Base-by-base conservation (phyloP, 1,140 invertebrate species). In the Drosophila kurseongensis region DNA sequence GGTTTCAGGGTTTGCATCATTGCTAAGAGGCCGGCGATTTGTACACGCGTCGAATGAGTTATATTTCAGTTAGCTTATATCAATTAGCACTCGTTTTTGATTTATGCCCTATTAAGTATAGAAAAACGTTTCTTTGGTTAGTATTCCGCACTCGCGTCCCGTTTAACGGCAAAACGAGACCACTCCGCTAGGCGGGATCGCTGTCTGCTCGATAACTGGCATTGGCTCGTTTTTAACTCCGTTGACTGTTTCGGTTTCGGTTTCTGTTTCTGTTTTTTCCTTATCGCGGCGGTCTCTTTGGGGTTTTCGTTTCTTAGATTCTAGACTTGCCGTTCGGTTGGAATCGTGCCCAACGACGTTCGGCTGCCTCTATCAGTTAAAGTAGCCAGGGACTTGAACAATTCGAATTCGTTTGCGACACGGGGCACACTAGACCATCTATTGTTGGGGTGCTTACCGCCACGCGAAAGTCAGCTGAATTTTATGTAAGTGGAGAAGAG, bases 1-100 rank as follows among this genome's bases (percentile, higher is more conserved):
- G 91, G 91, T 78, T 92, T 91, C 80, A 92, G 80, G 55, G 91
- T 90, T 92, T 92, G 91, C 91, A 92, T 92, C 91, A 92, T 92
- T 79, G 91, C 85, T 78, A 79, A 68, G 58, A 83, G 58, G 36
- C 63, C 52, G 41, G 42, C 57, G 55, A 48, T 75, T 74, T 48
- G 65, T 54, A 62, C 80, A 75, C 80, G 75, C 55, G 59, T 60
- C 65, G 66, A 66, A 80, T 82, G 68, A 75, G 51, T 61, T 54
- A 62, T 55, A 62, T 45, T 58, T 73, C 44, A 36, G 35, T 63
- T 16, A 63, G 29, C 16, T 40, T 48, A 50, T 50, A 16, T 42
- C 9, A 42, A 29, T 63, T 50, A 35, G 63, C 56, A 45, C 56
- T 13, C 41, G 27, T 14, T 14, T 48, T 23, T 23, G 23, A 1